Evolutionary conservation across 23 tunicate species (phyloP), one percentile per base, ranked within the genome.

Genomic region (Styela clava): DNA sequence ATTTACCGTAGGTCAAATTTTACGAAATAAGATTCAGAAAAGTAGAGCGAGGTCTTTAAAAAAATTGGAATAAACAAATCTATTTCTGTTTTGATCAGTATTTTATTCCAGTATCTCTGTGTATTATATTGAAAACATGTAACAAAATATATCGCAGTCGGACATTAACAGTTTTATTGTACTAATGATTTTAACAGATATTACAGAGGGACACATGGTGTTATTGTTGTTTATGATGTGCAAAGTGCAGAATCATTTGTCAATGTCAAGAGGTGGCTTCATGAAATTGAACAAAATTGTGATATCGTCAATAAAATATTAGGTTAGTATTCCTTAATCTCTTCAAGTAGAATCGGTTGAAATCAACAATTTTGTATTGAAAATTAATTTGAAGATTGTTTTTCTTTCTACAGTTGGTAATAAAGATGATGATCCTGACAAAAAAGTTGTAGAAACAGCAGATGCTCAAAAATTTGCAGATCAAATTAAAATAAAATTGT

Each of bases 151-250:
- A n/a, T n/a, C n/a, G n/a, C n/a, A n/a, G n/a, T n/a, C n/a, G n/a
- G n/a, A n/a, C n/a, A n/a, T n/a, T n/a, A n/a, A n/a, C n/a, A n/a
- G n/a, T n/a, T n/a, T n/a, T n/a, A n/a, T n/a, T n/a, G n/a, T n/a
- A n/a, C n/a, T n/a, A n/a, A n/a, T n/a, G n/a, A n/a, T n/a, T n/a
- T 63, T 77, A 32, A 21, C 86, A 93, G 98, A 35, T 95, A 95
- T 74, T 95, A 95, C 79, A 79, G 99, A 24, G 99, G 99, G 2
- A 90, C 99, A n/a, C 99, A 95, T 83, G 99, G 99, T 23, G 99
- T 95, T 2, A 89, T 95, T 61, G 99, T 95, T 27, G 99, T 95
- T 26, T 95, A 95, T 77, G 99, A 95, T 69, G 96, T 95, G 3
- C 95, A 90, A 69, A 86, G 88, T 81, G 92, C 94, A 1, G 96